Evolutionary conservation across 2,888 invertebrate species (phyloP), one percentile per base, ranked within the genome.

Genomic region (Ctena decussata): DNA sequence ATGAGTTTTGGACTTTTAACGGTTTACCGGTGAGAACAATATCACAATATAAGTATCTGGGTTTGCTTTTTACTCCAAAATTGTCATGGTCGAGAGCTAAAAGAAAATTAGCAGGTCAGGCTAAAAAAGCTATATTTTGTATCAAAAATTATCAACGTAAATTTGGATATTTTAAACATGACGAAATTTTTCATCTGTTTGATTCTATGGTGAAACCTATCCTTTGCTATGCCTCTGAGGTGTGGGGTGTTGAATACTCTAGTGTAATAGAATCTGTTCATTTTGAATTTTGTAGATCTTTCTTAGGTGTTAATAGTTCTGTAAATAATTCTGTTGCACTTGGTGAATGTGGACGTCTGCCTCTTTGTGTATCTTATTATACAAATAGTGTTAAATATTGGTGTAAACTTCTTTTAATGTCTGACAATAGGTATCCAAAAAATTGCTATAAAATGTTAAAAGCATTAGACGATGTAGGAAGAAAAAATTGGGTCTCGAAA

Each of bases 301-400:
- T 84, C 18, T 21, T 41, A 15, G 37, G 71, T 30, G 27, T 84
- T 65, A 74, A 49, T n/a, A 46, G 53, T 46, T 76, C 79, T 60
- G 72, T 78, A 11, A 46, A 75, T 39, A 73, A 65, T 39, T n/a
- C 69, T 39, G 65, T 77, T 39, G 77, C 84, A 12, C 30, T 80
- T 8, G 57, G 75, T 57, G 83, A 78, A 27, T 83, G 83, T 75
- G 76, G 77, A 21, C 32, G 84, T 41, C 24, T 49, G 2, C 79
- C 75, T 2, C 53, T 77, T 41, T 75, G 32, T 15, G 35, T 60
- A 0, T 30, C n/a, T n/a, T 75, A 53, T 75, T 49, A 35, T 27
- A 75, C 37, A 6, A 75, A 75, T 30, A 44, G 53, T 37, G 44
- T 57, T 21, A 75, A 53, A 32, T 75, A 75, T n/a, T 57, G 35